Evolutionary conservation across 2,797 vertebrate genomes (phyloP).

Genomic region (Borostomias antarcticus): DNA sequence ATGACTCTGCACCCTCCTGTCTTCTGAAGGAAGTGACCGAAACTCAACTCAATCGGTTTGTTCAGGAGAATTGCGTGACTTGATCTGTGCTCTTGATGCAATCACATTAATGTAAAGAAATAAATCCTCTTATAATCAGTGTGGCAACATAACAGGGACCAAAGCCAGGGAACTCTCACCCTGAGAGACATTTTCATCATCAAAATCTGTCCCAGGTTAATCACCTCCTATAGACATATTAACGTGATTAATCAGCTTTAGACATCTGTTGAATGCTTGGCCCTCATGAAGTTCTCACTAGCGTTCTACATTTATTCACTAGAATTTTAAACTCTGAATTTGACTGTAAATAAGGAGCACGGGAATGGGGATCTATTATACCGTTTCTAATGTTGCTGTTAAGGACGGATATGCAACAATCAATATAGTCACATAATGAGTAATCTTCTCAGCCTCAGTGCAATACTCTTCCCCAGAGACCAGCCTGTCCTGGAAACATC

Average conservation of each 20-base stretch:
- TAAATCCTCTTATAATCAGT: slow-evolving; percentile 64
- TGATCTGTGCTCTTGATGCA: slow-evolving; percentile 30
- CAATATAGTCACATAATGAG: slow-evolving; percentile 25
- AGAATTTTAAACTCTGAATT: too few species aligned
- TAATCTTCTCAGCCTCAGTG: slow-evolving; percentile 17
- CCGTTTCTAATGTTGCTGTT: too few species aligned
- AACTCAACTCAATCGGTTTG: slow-evolving; percentile 27
- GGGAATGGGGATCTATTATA: too few species aligned
- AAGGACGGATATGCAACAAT: slow-evolving; percentile 10
- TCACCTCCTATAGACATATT: slow-evolving; percentile 37
- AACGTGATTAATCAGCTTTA: not conserved
- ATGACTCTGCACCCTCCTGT: not conserved
- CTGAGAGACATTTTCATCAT: slow-evolving; percentile 58
- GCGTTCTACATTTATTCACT: too few species aligned
- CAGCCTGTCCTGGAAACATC: slow-evolving; percentile 17
- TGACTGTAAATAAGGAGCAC: too few species aligned
- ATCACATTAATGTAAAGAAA: slow-evolving; percentile 66
- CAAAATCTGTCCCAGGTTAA: slow-evolving; percentile 42
- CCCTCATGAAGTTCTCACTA: too few species aligned
- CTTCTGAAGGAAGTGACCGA: slow-evolving; percentile 20
- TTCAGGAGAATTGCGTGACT: slow-evolving; percentile 41
- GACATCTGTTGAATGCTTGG: not conserved
- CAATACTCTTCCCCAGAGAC: slow-evolving; percentile 23
- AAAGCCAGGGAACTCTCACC: slow-evolving; percentile 1
- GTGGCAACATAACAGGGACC: slow-evolving; percentile 25